Base-by-base conservation (phyloP, 2,797 vertebrate genomes). In the Lacerta bilineata region DNA sequence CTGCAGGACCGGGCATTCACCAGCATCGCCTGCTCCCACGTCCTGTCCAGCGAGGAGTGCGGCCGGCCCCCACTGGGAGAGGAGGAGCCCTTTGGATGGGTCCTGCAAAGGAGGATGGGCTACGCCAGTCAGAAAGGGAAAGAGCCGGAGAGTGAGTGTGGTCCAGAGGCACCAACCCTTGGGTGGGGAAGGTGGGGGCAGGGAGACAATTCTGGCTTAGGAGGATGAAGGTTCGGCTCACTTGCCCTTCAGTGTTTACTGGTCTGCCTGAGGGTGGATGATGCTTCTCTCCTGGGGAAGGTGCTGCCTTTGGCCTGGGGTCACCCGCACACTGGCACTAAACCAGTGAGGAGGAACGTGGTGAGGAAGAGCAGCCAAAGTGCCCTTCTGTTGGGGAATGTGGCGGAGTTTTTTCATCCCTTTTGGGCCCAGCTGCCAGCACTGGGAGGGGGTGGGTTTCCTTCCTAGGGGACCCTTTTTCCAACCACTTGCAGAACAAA, bases 91-190 rank as follows among this genome's bases (percentile, higher is more conserved):
- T 97, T 94, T 13, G 93, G 96, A 75, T 98, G 98, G 97, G 97
- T 98, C 69, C 97, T 98, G 95, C 98, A 98, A 91, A 97, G 98
- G 92, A 98, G 98, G 88, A 94, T 93, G 79, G 93, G 98, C 50
- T 98, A 98, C 87, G 97, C 98, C 95, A 97, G 97, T 91, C 97
- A 98, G 77, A 96, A 98, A 76, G 97, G 97, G 93, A 97, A 97
- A 95, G 98, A 98, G 1, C 92, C 95, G 5, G 98, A 98, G 90
- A 98, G 98, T 98, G 97, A 98, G 98, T 97, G 88, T 36, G 79
- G 88, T 8, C 27, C 1, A 43, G 3, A 1, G 23, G 4, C 39
- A 50, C 29, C 0, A 10, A 25, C 41, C 1, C 1, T 0, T 0
- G 27, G 9, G 29, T 2, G 27, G 20, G 50, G 23, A 1, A 8